Evolutionary conservation across 64 coral and sea anemone species (phyloP).

Genomic region (Montipora cactus): DNA sequence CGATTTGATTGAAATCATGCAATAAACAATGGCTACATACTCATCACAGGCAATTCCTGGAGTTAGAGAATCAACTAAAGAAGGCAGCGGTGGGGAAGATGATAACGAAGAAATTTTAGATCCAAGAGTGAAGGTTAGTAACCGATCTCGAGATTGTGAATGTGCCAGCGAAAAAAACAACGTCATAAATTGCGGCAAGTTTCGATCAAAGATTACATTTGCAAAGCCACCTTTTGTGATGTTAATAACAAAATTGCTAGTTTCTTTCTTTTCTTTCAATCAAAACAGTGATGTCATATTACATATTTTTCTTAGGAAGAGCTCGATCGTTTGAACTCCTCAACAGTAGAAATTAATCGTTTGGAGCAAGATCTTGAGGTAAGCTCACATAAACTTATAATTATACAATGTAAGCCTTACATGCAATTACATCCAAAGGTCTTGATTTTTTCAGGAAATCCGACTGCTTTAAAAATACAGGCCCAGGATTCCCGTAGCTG

Average conservation of each 20-base stretch:
- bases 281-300: background rate
- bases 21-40: background rate
- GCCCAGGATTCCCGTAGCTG: too few relatives aligned
- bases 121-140: slow-evolving; percentile 85
- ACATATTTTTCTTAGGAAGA: slow-evolving; percentile 64
- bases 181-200: too few relatives aligned
- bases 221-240: background rate
- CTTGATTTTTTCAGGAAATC: too few relatives aligned
- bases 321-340: slow-evolving; percentile 81
- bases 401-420: background rate
- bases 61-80: background rate
- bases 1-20: background rate
- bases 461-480: too few relatives aligned
- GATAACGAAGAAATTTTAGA: slow-evolving; percentile 82
- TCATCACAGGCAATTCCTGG: background rate
- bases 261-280: background rate
- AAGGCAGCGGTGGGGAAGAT: slow-evolving; percentile 66
- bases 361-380: slow-evolving; percentile 91
- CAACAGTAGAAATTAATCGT: slow-evolving; percentile 84
- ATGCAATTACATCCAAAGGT: too few relatives aligned
- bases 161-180: too few relatives aligned
- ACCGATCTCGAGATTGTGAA: too few relatives aligned
- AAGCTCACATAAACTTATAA: background rate
- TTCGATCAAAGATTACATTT: too few relatives aligned
- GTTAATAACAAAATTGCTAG: background rate